A percentile compares a stretch with the other conserved stretches of the same genome.
Evolutionary conservation across 1,140 invertebrate species (phyloP).

Genomic region (Ooceraea biroi): DNA sequence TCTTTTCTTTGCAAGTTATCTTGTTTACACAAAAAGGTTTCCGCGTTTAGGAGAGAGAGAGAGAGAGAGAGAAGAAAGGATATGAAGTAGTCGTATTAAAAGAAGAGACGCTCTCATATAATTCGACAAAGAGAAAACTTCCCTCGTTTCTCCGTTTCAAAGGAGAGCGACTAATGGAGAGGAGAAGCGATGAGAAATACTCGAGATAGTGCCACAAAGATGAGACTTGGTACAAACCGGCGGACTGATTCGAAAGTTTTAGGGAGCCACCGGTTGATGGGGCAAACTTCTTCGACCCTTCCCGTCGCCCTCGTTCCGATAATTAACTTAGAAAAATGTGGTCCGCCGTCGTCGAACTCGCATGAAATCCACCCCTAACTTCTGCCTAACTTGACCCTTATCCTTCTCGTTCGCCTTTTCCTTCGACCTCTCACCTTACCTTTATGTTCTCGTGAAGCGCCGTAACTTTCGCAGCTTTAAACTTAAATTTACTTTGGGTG

Average conservation of each 20-base stretch:
- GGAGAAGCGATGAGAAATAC: constrained; percentile 57
- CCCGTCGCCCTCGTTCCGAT: constrained; percentile 76
- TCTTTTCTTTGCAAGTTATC: neutral
- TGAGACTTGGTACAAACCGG: constrained; percentile 67
- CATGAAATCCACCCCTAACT: constrained; percentile 64
- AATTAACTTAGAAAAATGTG: constrained; percentile 84
- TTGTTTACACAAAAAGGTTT: neutral
- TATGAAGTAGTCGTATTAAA: constrained; percentile 41
- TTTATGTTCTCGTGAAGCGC: constrained; percentile 66
- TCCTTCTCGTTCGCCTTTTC: neutral
- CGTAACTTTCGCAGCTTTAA: constrained; percentile 68
- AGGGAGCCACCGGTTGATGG: constrained; percentile 64
- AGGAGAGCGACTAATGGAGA: constrained; percentile 61
- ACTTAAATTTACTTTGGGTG: constrained; percentile 75
- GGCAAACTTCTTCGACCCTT: constrained; percentile 71
- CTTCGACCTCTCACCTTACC: constrained; percentile 52
- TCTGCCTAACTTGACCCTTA: constrained; percentile 64
- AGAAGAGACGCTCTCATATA: constrained; percentile 65
- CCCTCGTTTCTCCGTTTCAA: constrained; percentile 57
- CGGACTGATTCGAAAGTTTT: constrained; percentile 78
- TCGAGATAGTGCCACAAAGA: constrained; percentile 64
- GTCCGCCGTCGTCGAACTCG: constrained; percentile 72
- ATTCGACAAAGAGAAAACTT: constrained; percentile 67
- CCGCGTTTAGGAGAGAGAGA: neutral
- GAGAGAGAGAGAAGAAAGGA: neutral